Conservation (phyloP, 2,113 vertebrate species). For the Tylochromis polylepis region DNA sequence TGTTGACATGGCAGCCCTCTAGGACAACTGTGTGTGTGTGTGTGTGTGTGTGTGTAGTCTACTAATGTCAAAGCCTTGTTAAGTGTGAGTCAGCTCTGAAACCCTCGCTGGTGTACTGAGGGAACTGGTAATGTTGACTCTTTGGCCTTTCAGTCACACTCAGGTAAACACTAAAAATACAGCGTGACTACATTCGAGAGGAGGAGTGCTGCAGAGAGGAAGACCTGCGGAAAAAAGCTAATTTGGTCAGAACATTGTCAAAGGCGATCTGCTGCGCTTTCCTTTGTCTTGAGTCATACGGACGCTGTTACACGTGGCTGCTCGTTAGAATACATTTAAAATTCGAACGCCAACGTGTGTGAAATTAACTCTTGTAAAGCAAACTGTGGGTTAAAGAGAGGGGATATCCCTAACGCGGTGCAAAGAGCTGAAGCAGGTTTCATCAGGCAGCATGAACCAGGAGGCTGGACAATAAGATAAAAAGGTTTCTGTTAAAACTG, state of each 20-base stretch:
- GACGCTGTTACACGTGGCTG: too few relatives aligned
- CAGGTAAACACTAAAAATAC: background rate
- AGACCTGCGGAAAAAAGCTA: background rate
- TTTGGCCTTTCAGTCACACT: background rate
- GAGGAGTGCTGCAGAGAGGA: background rate
- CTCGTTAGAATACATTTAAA: background rate
- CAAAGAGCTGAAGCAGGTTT: too few relatives aligned
- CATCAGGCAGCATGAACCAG: background rate
- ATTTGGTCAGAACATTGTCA: background rate
- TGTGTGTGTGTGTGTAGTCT: background rate
- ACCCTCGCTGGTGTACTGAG: background rate
- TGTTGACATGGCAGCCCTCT: conserved; percentile 37
- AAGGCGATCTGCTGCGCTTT: background rate
- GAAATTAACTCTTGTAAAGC: too few relatives aligned
- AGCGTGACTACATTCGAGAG: background rate
- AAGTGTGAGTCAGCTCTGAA: background rate
- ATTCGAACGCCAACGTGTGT: too few relatives aligned
- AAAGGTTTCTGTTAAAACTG: too few relatives aligned
- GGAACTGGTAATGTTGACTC: background rate
- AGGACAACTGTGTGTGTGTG: conserved; percentile 5
- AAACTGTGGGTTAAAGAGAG: too few relatives aligned
- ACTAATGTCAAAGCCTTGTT: conserved; percentile 18
- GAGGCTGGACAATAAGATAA: too few relatives aligned
- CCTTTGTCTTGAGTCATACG: background rate
- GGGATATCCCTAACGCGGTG: background rate